These are phyloP conservation scores for Pogonomyrmex californicus DNA, from an alignment of 1,140 invertebrate species.

Conservation along the genomic window DNA sequence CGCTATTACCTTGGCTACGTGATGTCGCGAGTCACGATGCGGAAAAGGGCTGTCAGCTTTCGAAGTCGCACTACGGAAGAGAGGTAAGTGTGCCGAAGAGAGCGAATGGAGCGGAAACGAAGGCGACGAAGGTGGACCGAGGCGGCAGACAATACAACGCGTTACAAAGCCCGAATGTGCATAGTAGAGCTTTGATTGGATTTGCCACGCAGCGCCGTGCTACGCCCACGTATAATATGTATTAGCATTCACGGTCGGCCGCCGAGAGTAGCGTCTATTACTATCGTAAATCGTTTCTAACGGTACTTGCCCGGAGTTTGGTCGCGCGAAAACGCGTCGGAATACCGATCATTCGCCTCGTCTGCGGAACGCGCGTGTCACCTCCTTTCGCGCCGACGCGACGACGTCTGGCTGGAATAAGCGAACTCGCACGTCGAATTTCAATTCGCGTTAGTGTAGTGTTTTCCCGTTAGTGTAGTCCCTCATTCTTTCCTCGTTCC, in stretches of 20 bases:
- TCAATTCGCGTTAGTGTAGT: conserved; percentile 72
- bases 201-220: conserved; percentile 79
- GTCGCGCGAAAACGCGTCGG: conserved; percentile 31
- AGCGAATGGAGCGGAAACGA: conserved; percentile 4
- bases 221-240: conserved; percentile 79
- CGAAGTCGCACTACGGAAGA: conserved; percentile 6
- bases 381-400: not conserved
- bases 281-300: conserved; percentile 78
- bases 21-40: conserved; percentile 9
- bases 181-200: conserved; percentile 82
- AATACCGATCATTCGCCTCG: conserved; percentile 65
- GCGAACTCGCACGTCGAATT: conserved; percentile 68
- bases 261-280: conserved; percentile 68
- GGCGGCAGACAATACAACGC: conserved; percentile 43
- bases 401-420: conserved; percentile 3
- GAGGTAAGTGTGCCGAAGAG: not conserved
- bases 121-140: conserved; percentile 29
- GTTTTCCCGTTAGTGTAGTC: conserved; percentile 58
- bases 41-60: conserved; percentile 10
- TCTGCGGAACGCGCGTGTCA: conserved; percentile 35
- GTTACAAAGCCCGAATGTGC: conserved; percentile 66
- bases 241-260: conserved; percentile 78
- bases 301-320: conserved; percentile 58
- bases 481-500: conserved; percentile 14
- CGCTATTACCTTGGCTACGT: not conserved